These are phyloP conservation scores for Tethea ocularis DNA, from an alignment of 2,888 invertebrate genomes.

Conservation along the genomic window DNA sequence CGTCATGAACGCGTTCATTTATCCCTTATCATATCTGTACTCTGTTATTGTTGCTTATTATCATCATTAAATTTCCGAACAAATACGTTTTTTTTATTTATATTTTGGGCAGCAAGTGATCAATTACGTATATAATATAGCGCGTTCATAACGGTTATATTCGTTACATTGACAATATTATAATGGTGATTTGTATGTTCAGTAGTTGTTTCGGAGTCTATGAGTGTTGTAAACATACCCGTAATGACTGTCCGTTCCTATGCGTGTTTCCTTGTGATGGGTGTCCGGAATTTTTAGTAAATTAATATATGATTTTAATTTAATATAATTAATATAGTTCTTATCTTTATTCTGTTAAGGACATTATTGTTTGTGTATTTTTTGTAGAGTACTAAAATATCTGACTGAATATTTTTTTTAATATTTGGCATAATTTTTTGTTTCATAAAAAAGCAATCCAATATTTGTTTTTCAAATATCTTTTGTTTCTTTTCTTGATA, in stretches of 20 bases:
- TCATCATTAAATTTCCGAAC: not conserved
- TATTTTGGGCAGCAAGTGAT: not conserved
- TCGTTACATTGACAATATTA: constrained; percentile 68
- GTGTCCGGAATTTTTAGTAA: constrained; percentile 37
- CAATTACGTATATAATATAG: constrained; percentile 9
- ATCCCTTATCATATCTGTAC: not conserved
- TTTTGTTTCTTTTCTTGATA: constrained; percentile 34
- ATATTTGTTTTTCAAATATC: constrained; percentile 12
- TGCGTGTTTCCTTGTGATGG: constrained; percentile 43
- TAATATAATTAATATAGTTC: no score
- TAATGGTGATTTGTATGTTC: constrained; percentile 70
- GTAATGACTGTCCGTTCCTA: constrained; percentile 37
- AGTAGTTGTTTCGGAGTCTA: constrained; percentile 69
- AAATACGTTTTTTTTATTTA: not conserved
- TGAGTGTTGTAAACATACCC: constrained; percentile 57
- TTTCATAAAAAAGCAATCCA: no score
- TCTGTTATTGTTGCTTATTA: no score
- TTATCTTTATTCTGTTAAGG: not conserved
- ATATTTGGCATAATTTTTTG: no score
- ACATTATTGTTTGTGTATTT: not conserved
- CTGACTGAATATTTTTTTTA: not conserved
- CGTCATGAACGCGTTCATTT: constrained; percentile 35
- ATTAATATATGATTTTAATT: constrained; percentile 5
- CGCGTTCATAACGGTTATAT: constrained; percentile 45
- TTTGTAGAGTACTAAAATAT: constrained; percentile 16